Evolutionary conservation across 2,888 invertebrate species (phyloP).

Genomic region (Smittia sp.): DNA sequence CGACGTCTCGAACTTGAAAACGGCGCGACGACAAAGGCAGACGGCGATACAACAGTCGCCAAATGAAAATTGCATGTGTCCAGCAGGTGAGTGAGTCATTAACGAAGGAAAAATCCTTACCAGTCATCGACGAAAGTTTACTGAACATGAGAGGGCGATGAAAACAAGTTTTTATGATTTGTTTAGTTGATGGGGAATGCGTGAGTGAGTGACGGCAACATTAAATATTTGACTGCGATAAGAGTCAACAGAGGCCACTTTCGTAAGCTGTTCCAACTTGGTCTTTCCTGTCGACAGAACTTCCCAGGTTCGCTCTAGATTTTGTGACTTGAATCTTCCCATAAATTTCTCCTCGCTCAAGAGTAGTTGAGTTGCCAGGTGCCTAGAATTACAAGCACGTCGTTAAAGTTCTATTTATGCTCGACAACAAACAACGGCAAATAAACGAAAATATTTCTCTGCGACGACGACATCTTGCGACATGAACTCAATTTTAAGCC

Average conservation of each 20-base stretch:
- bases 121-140: conserved; percentile 19
- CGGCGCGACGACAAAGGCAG: conserved; percentile 35
- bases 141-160: neutral
- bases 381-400: conserved; percentile 30
- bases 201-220: neutral
- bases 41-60: conserved; percentile 36
- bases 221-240: conserved; percentile 3
- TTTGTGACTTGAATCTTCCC: neutral
- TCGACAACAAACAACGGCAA: conserved; percentile 23
- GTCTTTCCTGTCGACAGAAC: neutral
- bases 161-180: neutral
- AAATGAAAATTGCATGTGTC: conserved; percentile 38
- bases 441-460: conserved; percentile 3
- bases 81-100: conserved; percentile 22
- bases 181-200: neutral
- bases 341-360: neutral
- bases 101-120: neutral
- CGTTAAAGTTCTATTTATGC: conserved; percentile 26
- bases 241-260: neutral
- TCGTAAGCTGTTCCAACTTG: neutral
- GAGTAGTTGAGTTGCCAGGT: conserved; percentile 29
- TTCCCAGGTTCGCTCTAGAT: no score
- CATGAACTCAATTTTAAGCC: conserved; percentile 40
- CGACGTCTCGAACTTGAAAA: conserved; percentile 38
- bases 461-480: conserved; percentile 33